These are phyloP conservation scores for Macroglossus sobrinus DNA, from an alignment of 2,113 vertebrate species.

Conservation along the genomic window DNA sequence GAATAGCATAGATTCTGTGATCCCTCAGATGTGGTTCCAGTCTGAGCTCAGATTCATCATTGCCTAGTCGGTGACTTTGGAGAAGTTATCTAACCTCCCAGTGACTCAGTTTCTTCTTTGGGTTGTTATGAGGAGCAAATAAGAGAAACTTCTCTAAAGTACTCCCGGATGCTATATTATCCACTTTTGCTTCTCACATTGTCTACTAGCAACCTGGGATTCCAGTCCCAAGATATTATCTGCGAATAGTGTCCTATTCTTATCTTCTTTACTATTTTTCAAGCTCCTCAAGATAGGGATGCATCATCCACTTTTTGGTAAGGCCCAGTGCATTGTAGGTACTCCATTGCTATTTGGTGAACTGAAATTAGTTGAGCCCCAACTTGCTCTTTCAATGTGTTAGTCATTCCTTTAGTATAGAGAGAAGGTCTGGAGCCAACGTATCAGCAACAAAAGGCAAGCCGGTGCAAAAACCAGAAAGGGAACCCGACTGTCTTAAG, in stretches of 20 bases:
- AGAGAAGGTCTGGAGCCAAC: background rate
- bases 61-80: background rate
- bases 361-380: background rate
- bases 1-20: background rate
- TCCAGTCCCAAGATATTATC: background rate
- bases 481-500: background rate
- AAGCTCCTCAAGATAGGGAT: background rate
- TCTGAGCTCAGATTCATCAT: background rate
- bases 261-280: too few relatives aligned
- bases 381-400: background rate
- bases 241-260: background rate
- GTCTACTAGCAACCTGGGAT: background rate
- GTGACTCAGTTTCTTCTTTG: background rate
- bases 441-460: background rate
- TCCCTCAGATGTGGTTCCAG: background rate
- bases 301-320: background rate
- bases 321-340: background rate
- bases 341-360: background rate
- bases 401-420: background rate
- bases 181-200: background rate
- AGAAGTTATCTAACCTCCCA: background rate
- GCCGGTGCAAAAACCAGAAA: background rate
- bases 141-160: background rate
- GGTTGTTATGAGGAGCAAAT: background rate
- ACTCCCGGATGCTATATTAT: background rate